Base-by-base conservation (phyloP, 1,140 invertebrate species). In the Aphis craccivora region DNA sequence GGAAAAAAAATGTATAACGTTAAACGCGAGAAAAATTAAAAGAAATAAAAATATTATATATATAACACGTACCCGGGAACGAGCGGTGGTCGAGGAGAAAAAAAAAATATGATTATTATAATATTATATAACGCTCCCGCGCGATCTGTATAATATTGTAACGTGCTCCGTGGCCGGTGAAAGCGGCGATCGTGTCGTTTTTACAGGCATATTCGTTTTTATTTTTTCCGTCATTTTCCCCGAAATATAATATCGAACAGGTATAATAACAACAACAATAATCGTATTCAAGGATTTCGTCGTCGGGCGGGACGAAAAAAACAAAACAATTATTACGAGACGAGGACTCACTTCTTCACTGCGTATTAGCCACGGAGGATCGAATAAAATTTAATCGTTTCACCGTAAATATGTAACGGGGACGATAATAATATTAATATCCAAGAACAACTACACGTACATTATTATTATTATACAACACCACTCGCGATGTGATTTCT, bases 261-360 rank as follows among this genome's bases (percentile, higher is more conserved):
- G 25, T 25, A 86, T 86, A 45, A 87, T 88, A 51, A 51, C 48
- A 51, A 89, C 35, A 60, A 60, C 7, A 55, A 90, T 90, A 90
- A 90, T 90, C 53, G 88, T 90, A 90, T 90, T 90, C 88, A 90
- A 90, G 88, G 88, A 90, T 90, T 60, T 60, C 88, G 88, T 60
- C 53, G 51, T 35, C 86, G 48, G 9, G 25, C 20, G 23, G 9
- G 23, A 18, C 23, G 37, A 35, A 35, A 11, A 48, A 53, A 76
- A 60, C 30, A 60, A 67, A 91, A 76, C 43, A 67, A 76, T 40
- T 20, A 76, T 40, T 20, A 55, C 37, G 37, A 67, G 9, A 76
- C 83, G 84, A 43, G 84, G 25, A 76, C 60, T n/a, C n/a, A n/a
- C n/a, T 45, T 30, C 84, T 25, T 87, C 23, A n/a, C 8, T 30